These are phyloP conservation scores for Gadopsis bispinosus DNA, from an alignment of 2,797 vertebrate species.

Conservation along the genomic window DNA sequence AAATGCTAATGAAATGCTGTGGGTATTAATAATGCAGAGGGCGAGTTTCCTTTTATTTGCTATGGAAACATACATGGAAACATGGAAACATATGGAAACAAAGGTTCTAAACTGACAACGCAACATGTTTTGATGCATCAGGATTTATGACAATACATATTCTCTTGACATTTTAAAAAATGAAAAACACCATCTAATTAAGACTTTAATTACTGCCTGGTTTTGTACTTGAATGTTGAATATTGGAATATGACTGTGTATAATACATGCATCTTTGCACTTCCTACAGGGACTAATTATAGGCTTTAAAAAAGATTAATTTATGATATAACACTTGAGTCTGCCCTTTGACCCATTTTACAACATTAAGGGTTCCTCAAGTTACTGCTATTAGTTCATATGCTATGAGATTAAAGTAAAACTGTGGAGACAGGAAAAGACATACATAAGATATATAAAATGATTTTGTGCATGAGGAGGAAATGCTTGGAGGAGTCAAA, in stretches of 20 bases:
- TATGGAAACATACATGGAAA: slow-evolving; percentile 72
- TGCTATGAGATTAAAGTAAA: slow-evolving; percentile 32
- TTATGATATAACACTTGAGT: slow-evolving; percentile 59
- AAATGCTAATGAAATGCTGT: slow-evolving; percentile 77
- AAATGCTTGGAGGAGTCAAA: slow-evolving; percentile 15
- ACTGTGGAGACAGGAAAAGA: slow-evolving; percentile 6
- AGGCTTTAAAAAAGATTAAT: slow-evolving; percentile 52
- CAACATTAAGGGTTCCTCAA: slow-evolving; percentile 37
- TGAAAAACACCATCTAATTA: slow-evolving; percentile 48
- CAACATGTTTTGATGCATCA: slow-evolving; percentile 57
- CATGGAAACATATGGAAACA: slow-evolving; percentile 74
- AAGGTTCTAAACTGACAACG: slow-evolving; percentile 28
- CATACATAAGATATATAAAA: not conserved
- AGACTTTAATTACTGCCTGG: slow-evolving; percentile 52
- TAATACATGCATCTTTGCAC: slow-evolving; percentile 53
- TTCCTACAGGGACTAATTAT: slow-evolving; percentile 74
- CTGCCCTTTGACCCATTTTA: slow-evolving; percentile 63
- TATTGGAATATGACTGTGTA: slow-evolving; percentile 54
- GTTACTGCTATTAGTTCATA: slow-evolving; percentile 39
- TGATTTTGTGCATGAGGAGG: slow-evolving; percentile 1
- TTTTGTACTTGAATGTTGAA: slow-evolving; percentile 43
- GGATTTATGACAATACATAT: slow-evolving; percentile 50
- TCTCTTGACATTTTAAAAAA: slow-evolving; percentile 62
- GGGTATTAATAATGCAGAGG: slow-evolving; percentile 74
- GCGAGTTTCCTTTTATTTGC: slow-evolving; percentile 65